phyloP scores from a whole-genome alignment of 2,888 invertebrate genomes.

The Chrysolina americana region DNA sequence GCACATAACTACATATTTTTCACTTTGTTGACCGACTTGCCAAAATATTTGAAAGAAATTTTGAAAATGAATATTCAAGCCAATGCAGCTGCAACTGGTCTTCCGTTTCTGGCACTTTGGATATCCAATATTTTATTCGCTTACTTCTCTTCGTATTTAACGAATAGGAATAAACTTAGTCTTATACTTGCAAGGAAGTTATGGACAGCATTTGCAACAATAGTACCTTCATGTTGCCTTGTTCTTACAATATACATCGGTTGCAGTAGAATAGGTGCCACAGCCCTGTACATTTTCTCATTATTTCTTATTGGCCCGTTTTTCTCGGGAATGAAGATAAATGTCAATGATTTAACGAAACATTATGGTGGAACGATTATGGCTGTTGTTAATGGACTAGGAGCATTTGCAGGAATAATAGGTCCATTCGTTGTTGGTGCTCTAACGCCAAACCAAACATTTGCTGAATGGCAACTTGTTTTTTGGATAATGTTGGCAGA shows the following conservation, averaged over 20 bases:
- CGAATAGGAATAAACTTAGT: slow-evolving; percentile 72
- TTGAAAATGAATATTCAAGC: slow-evolving; percentile 75
- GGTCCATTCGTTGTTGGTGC: slow-evolving; percentile 37
- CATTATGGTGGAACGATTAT: slow-evolving; percentile 42
- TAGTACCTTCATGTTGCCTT: slow-evolving; percentile 28
- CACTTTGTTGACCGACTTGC: slow-evolving; percentile 77
- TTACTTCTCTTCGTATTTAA: slow-evolving; percentile 76
- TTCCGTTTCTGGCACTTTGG: slow-evolving; percentile 78
- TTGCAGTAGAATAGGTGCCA: slow-evolving; percentile 31
- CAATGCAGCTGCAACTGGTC: slow-evolving; percentile 74
- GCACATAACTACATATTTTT: slow-evolving; percentile 78
- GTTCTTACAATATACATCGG: slow-evolving; percentile 33
- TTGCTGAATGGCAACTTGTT: slow-evolving; percentile 31
- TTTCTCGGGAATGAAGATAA: slow-evolving; percentile 44
- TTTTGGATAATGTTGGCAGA: slow-evolving; percentile 31
- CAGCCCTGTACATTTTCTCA: slow-evolving; percentile 10
- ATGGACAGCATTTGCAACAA: slow-evolving; percentile 30
- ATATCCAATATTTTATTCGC: slow-evolving; percentile 74
- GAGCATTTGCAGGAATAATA: slow-evolving; percentile 36
- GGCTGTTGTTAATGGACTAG: slow-evolving; percentile 41
- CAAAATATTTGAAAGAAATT: slow-evolving; percentile 77
- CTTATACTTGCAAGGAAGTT: slow-evolving; percentile 72
- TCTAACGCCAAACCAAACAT: slow-evolving; percentile 29
- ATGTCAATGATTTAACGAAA: slow-evolving; percentile 41
- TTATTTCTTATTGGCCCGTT: slow-evolving; percentile 37